These are phyloP conservation scores for Hemithea aestivaria DNA, from an alignment of 2,888 invertebrate genomes.

Conservation along the genomic window DNA sequence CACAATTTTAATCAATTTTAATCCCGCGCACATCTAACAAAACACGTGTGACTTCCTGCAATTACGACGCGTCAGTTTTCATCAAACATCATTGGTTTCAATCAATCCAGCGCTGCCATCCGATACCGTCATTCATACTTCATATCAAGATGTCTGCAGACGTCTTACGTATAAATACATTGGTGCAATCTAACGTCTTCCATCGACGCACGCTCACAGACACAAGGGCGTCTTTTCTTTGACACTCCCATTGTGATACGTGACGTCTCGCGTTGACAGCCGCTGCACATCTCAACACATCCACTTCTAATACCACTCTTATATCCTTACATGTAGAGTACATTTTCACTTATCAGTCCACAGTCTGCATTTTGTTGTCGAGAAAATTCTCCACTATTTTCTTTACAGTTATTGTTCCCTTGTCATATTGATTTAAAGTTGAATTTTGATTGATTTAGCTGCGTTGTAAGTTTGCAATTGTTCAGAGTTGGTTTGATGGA, in stretches of 20 bases:
- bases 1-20: too few relatives aligned
- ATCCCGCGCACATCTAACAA: too few relatives aligned
- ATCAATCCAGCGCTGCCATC: background rate
- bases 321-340: conserved; percentile 28
- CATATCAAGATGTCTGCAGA: conserved; percentile 8
- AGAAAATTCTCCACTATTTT: conserved; percentile 40
- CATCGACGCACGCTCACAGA: conserved; percentile 35
- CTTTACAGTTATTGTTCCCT: conserved; percentile 33
- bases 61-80: conserved; percentile 2
- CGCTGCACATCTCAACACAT: conserved; percentile 39
- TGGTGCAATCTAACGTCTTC: conserved; percentile 34
- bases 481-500: conserved; percentile 71
- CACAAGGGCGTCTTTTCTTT: conserved; percentile 53
- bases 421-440: conserved; percentile 38
- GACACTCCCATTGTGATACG: conserved; percentile 53
- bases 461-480: conserved; percentile 33
- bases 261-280: conserved; percentile 61
- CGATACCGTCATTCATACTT: conserved; percentile 5
- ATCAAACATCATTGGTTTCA: background rate
- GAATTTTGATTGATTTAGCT: conserved; percentile 30
- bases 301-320: conserved; percentile 17
- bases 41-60: background rate
- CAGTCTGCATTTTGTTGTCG: conserved; percentile 35
- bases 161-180: conserved; percentile 10
- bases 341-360: conserved; percentile 24